Evolutionary conservation across 2,888 invertebrate genomes (phyloP).

Genomic region (Fissipunctia ypsillon): DNA sequence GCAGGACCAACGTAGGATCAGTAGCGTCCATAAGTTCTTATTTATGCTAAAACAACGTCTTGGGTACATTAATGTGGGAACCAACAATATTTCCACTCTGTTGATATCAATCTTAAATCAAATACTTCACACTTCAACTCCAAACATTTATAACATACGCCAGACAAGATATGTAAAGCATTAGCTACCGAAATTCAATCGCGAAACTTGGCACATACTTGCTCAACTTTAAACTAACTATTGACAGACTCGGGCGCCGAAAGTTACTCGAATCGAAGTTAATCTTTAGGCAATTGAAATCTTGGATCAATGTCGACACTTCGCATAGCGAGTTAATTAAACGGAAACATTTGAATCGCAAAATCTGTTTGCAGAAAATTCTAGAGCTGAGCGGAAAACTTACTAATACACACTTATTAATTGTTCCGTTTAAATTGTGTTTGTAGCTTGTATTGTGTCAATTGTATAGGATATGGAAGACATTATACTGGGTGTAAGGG

Average conservation of each 20-base stretch:
- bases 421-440: no score
- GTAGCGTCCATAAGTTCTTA: neutral
- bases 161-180: conserved; percentile 40
- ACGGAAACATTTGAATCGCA: conserved; percentile 42
- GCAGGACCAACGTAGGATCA: neutral
- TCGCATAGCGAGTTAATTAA: conserved; percentile 40
- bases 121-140: neutral
- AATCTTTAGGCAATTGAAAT: conserved; percentile 66
- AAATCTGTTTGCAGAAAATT: conserved; percentile 13
- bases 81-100: neutral
- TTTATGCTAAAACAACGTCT: neutral
- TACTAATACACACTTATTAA: neutral
- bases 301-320: conserved; percentile 48
- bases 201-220: conserved; percentile 62
- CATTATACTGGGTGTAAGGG: no score
- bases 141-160: conserved; percentile 13
- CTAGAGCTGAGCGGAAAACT: neutral
- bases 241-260: conserved; percentile 56
- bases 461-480: neutral
- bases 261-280: conserved; percentile 56
- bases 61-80: neutral
- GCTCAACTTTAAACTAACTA: conserved; percentile 64
- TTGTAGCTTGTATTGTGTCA: neutral
- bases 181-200: conserved; percentile 62
- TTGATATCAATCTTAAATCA: conserved; percentile 4